phyloP scores from a whole-genome alignment of 2,797 vertebrate species.

The Zalophus californianus region DNA sequence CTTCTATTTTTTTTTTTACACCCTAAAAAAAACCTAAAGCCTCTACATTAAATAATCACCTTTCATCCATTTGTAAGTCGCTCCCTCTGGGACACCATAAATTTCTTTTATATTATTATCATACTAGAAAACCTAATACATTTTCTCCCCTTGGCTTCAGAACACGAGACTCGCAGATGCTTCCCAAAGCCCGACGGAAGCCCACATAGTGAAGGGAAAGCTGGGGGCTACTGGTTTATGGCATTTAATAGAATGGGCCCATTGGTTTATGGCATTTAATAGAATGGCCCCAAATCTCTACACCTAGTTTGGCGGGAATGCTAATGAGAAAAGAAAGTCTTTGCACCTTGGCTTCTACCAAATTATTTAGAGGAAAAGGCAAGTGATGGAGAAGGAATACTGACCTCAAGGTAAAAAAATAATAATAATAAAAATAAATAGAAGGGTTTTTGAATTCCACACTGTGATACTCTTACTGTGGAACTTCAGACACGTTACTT shows the following conservation, averaged over 20 bases:
- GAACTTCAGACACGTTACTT: neutral
- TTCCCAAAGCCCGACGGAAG: neutral
- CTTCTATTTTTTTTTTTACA: slow-evolving; percentile 56
- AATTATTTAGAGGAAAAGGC: neutral
- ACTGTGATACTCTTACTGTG: neutral
- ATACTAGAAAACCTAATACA: slow-evolving; percentile 11
- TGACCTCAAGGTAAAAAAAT: neutral
- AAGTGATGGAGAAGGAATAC: neutral
- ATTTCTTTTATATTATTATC: slow-evolving; percentile 63
- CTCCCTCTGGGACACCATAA: slow-evolving; percentile 55
- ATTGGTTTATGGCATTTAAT: neutral
- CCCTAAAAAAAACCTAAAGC: neutral
- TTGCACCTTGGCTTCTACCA: neutral
- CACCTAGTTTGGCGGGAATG: neutral
- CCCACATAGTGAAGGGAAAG: fast-evolving
- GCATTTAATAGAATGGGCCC: neutral
- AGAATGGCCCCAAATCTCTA: neutral
- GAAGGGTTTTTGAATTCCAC: neutral
- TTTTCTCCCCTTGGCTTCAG: slow-evolving; percentile 40
- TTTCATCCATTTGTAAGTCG: slow-evolving; percentile 72
- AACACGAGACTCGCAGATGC: neutral
- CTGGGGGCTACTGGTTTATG: neutral
- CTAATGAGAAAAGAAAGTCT: neutral
- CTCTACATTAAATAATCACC: slow-evolving; percentile 69
- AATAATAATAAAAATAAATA: too few relatives aligned